Percentiles rank a stretch among this genome's conserved stretches.
Evolutionary conservation across 2,797 vertebrate genomes (phyloP).

Genomic region (Myotis daubentonii): DNA sequence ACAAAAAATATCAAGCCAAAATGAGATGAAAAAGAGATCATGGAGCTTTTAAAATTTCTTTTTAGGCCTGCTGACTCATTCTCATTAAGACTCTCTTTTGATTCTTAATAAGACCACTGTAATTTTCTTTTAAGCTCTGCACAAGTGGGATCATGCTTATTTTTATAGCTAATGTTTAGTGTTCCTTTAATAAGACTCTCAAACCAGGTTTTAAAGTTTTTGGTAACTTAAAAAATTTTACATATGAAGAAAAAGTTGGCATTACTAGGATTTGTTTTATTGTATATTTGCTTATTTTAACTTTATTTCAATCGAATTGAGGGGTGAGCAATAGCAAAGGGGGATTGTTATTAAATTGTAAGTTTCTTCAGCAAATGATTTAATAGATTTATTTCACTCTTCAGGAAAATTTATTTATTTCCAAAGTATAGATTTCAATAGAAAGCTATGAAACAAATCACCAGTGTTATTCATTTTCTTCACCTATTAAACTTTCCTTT

Average conservation of each 20-base stretch:
- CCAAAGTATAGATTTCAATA: not conserved
- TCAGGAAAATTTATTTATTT: not conserved
- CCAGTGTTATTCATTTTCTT: not conserved
- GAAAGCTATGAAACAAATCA: not conserved
- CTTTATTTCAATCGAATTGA: conserved; percentile 1
- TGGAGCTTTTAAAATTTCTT: not conserved
- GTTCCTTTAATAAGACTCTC: conserved; percentile 18
- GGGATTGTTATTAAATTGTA: not conserved
- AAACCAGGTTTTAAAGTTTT: not conserved
- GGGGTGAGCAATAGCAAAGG: not conserved
- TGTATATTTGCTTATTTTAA: not conserved
- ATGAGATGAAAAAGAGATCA: not conserved
- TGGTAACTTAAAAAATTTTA: conserved; percentile 19
- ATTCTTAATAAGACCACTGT: not conserved
- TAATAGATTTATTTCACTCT: not conserved
- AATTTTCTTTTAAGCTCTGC: conserved; percentile 52
- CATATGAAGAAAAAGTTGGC: not conserved
- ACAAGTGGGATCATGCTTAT: not conserved
- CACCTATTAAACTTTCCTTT: not conserved
- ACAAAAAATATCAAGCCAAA: not conserved
- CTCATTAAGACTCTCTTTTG: not conserved
- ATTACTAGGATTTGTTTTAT: not conserved
- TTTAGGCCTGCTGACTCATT: conserved; percentile 42
- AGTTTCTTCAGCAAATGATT: not conserved
- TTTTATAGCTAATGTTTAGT: conserved; percentile 20